phyloP scores from a whole-genome alignment of 2,113 vertebrate genomes.

The Carettochelys insculpta region DNA sequence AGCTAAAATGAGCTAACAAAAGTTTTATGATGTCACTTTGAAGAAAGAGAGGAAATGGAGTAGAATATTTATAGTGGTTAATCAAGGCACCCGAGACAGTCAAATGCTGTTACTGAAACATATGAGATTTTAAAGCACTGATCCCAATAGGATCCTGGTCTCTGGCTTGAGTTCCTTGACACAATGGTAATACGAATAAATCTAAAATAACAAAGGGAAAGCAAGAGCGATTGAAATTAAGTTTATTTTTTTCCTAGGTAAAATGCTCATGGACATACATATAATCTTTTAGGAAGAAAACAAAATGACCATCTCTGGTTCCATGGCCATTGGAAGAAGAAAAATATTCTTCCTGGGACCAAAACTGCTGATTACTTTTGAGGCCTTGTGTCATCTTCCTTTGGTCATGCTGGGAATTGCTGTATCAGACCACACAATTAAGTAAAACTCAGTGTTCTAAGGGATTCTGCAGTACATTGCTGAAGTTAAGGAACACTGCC shows the following conservation, averaged over 20 bases:
- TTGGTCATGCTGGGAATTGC: neutral
- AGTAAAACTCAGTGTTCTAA: constrained; percentile 3
- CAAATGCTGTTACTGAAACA: neutral
- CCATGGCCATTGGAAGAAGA: neutral
- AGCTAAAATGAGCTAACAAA: neutral
- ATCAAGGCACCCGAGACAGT: neutral
- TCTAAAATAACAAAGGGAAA: neutral
- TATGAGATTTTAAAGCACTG: too few relatives aligned
- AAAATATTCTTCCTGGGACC: neutral
- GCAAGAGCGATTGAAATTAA: neutral
- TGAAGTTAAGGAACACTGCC: neutral
- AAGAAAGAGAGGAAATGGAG: neutral
- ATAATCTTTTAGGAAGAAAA: neutral
- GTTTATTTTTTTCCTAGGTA: neutral
- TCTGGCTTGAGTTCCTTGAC: neutral
- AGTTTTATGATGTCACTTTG: neutral
- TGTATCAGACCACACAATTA: neutral
- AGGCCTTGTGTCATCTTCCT: neutral
- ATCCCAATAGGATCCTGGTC: neutral
- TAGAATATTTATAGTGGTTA: neutral
- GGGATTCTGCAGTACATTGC: neutral
- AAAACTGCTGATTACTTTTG: neutral
- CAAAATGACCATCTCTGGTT: neutral
- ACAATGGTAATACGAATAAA: neutral
- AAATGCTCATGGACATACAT: neutral